Evolutionary conservation across 2,888 invertebrate genomes (phyloP).

Genomic region (Atrina japonica): DNA sequence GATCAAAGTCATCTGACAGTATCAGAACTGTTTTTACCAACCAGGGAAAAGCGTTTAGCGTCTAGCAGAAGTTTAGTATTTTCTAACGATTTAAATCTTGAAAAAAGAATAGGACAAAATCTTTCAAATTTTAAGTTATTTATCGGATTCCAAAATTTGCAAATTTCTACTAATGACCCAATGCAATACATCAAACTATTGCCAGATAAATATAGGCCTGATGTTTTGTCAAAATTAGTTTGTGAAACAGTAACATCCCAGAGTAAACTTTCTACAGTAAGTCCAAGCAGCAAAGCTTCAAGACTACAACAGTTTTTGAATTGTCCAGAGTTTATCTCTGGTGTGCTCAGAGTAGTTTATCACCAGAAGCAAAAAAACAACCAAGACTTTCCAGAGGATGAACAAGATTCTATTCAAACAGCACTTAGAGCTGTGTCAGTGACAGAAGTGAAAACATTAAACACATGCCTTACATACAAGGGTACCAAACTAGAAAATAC

Average conservation of each 20-base stretch:
- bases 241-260: not conserved
- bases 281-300: not conserved
- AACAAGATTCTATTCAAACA: not conserved
- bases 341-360: not conserved
- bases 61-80: not conserved
- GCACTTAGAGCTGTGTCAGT: not conserved
- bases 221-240: not conserved
- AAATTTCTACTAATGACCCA: not conserved
- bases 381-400: not conserved
- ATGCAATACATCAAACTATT: not conserved
- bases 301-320: not conserved
- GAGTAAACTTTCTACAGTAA: not conserved
- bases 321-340: not conserved
- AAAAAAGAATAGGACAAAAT: not conserved
- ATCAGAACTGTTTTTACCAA: slow-evolving; percentile 1
- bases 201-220: slow-evolving; percentile 4
- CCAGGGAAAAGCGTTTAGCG: not conserved
- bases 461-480: not conserved
- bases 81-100: not conserved
- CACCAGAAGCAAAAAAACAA: not conserved
- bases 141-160: not conserved
- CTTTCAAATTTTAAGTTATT: not conserved
- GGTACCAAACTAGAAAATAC: not conserved
- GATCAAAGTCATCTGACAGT: not conserved
- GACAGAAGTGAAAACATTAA: not conserved